Conservation (phyloP, 2,797 vertebrate genomes). For the Chiroxiphia lanceolata region DNA sequence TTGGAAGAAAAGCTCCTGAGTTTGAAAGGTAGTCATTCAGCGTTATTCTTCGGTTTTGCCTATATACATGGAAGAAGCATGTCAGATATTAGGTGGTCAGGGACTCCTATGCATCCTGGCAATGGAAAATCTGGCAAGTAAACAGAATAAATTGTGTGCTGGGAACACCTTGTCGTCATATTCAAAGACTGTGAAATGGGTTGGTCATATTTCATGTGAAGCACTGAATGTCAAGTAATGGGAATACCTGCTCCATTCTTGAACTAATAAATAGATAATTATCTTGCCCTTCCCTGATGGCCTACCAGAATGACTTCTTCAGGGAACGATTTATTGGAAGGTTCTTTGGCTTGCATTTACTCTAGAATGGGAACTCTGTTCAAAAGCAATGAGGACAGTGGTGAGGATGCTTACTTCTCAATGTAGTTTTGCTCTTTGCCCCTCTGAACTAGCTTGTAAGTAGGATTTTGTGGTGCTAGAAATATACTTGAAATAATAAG, state of each 20-base stretch:
- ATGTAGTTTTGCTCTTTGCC: background rate
- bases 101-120: background rate
- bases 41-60: background rate
- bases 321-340: background rate
- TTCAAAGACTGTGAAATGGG: background rate
- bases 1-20: background rate
- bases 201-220: conserved; percentile 16
- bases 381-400: background rate
- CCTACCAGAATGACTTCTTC: background rate
- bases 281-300: background rate
- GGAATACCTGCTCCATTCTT: background rate
- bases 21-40: background rate
- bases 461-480: background rate
- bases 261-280: conserved; percentile 25
- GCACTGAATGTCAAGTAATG: background rate
- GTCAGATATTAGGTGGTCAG: background rate
- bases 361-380: background rate
- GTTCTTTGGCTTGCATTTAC: background rate
- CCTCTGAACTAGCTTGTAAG: background rate
- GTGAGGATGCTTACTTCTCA: background rate
- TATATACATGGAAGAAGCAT: background rate
- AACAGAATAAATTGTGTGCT: background rate
- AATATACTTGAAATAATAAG: background rate
- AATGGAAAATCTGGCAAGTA: background rate
- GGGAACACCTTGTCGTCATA: background rate